Evolutionary conservation across 2,113 vertebrate genomes (phyloP).

Genomic region (Bos javanicus): DNA sequence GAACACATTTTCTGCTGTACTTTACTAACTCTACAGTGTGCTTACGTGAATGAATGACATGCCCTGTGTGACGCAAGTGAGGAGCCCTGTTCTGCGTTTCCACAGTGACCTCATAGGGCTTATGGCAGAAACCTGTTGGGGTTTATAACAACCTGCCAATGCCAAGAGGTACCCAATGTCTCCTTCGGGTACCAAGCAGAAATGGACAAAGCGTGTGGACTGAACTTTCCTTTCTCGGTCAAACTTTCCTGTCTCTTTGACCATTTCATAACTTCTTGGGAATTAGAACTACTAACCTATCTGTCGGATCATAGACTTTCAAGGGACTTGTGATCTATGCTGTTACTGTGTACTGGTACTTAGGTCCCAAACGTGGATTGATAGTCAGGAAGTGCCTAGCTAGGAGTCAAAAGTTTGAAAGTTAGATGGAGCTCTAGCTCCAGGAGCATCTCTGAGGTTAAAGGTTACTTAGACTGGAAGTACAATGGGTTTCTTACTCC

Average conservation of each 20-base stretch:
- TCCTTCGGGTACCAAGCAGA: not conserved
- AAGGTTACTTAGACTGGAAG: not conserved
- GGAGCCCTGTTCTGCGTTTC: not conserved
- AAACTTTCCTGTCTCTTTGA: not conserved
- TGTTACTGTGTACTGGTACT: not conserved
- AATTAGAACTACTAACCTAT: not conserved
- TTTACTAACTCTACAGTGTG: not conserved
- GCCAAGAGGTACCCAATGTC: not conserved
- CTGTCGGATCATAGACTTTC: not conserved
- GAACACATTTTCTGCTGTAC: not conserved
- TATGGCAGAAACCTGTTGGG: not conserved
- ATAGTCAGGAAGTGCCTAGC: not conserved
- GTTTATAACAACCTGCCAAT: not conserved
- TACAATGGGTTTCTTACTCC: not conserved
- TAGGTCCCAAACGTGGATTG: not conserved
- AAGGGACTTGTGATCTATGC: not conserved
- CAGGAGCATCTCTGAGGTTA: not conserved
- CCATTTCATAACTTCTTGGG: not conserved
- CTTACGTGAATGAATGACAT: not conserved
- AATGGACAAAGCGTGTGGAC: not conserved
- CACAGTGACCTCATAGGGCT: not conserved
- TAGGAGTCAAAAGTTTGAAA: fast-evolving
- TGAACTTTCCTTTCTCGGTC: not conserved
- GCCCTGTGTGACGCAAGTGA: not conserved
- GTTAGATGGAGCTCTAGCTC: not conserved